Evolutionary conservation across 2,113 vertebrate species (phyloP).

Genomic region (Platycercus adscitus): DNA sequence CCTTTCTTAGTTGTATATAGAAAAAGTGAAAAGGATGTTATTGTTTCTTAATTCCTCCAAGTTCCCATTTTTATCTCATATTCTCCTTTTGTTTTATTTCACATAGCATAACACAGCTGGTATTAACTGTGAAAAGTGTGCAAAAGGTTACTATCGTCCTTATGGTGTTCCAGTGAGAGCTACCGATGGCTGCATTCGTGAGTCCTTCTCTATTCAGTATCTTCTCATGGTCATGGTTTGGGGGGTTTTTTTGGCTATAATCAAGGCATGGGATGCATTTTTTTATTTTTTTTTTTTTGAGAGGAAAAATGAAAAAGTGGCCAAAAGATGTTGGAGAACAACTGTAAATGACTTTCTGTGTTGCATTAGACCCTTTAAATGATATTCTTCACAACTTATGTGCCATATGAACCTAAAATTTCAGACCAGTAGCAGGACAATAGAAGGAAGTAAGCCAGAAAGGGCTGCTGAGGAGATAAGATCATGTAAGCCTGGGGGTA

Average conservation of each 20-base stretch:
- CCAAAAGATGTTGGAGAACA: background rate
- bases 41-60: background rate
- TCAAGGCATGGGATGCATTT: background rate
- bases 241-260: background rate
- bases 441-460: background rate
- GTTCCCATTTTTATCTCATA: background rate
- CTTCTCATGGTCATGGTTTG: background rate
- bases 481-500: background rate
- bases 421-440: background rate
- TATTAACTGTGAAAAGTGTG: slow-evolving; percentile 91
- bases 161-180: slow-evolving; percentile 73
- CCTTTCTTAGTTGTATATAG: background rate
- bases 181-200: slow-evolving; percentile 85
- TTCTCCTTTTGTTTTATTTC: slow-evolving; percentile 20
- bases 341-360: background rate
- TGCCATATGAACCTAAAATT: background rate
- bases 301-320: background rate
- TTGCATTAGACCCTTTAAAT: background rate
- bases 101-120: slow-evolving; percentile 92
- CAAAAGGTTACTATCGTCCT: slow-evolving; percentile 86
- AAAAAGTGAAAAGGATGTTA: slow-evolving; percentile 2
- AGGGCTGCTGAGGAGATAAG: background rate
- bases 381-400: background rate
- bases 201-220: slow-evolving; percentile 24
- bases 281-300: background rate